Base-by-base conservation (phyloP, 64 coral and sea anemone species). In the Hydrozoanthus tunicans region DNA sequence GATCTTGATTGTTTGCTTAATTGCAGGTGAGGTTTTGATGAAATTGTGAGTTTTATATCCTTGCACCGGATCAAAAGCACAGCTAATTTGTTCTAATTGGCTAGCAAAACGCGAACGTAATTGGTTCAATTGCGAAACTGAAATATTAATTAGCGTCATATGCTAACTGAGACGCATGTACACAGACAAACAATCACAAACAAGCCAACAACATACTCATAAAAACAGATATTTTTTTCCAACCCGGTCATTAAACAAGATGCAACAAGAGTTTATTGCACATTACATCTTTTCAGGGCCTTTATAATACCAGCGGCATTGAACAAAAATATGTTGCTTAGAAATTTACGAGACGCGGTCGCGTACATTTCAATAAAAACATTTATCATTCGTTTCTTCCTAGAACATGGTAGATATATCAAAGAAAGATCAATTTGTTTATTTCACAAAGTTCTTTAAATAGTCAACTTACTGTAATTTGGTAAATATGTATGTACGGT, bases 251-350 rank as follows among this genome's bases (percentile, higher is more conserved):
- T 43, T 43, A 43, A 43, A 43, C 32, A 43, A 43, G 32, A 43
- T 43, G 32, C 32, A 43, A 43, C 32, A 43, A 43, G 32, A 1
- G 32, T 43, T 43, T 43, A 43, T 43, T 43, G 1, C 0, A 43
- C 32, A 43, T 43, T 43, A 43, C 32, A 43, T 43, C 32, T 43
- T 43, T 43, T 43, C 32, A 43, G 1, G 32, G 32, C 32, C 32
- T 43, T 43, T 43, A 43, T 43, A 43, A 43, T 43, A 43, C 32
- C 32, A 43, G 32, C 32, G 32, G 1, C 32, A 43, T 69, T 20
- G 66, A 69, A n/a, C 66, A 14, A 69, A 69, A 69, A n/a, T n/a
- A 69, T 69, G 66, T 69, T n/a, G 66, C 66, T 69, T 69, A 69
- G 66, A n/a, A 14, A n/a, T 69, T 69, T 69, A 69, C 66, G 23